A percentile compares a stretch with the other conserved stretches of the same genome.
Evolutionary conservation across 2,113 vertebrate genomes (phyloP).

Genomic region (Triplophysa siluroides): DNA sequence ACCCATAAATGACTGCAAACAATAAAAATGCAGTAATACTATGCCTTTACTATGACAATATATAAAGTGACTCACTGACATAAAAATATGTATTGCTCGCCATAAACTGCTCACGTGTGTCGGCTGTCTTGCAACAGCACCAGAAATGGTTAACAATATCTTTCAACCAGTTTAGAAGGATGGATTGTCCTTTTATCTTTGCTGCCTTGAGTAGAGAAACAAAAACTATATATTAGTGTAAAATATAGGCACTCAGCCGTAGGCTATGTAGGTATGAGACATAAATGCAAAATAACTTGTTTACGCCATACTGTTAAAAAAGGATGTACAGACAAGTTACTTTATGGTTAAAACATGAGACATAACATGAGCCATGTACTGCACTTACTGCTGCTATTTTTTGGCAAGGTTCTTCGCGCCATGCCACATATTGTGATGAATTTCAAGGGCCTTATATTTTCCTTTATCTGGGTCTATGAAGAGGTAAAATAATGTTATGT

Average conservation of each 20-base stretch:
- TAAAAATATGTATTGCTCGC: background rate
- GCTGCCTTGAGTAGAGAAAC: background rate
- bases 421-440: no score
- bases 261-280: background rate
- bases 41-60: background rate
- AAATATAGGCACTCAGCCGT: background rate
- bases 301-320: no score
- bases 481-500: background rate
- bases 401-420: no score
- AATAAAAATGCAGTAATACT: background rate
- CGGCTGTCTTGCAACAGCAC: background rate
- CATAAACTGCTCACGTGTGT: constrained; percentile 25
- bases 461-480: background rate
- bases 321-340: background rate
- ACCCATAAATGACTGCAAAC: background rate
- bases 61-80: background rate
- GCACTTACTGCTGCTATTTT: background rate
- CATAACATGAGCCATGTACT: background rate
- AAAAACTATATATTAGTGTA: background rate
- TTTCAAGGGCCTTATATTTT: no score
- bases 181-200: constrained; percentile 4
- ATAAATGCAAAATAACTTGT: no score
- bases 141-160: background rate
- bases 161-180: background rate
- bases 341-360: background rate